Conservation (phyloP, 2,797 vertebrate species). For the Danio choprae region DNA sequence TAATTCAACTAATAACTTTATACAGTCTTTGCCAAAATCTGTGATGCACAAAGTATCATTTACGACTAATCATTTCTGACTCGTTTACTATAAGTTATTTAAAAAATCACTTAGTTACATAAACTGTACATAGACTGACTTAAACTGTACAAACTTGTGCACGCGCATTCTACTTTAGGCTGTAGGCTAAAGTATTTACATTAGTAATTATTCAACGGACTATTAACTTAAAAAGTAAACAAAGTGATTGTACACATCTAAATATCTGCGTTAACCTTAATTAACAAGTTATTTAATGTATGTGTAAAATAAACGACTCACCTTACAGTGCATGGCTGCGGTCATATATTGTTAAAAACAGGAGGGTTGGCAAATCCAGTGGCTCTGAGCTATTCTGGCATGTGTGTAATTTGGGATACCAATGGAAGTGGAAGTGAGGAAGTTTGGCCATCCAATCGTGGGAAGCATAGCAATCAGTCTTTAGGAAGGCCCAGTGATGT, state of each 20-base stretch:
- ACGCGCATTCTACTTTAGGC: not conserved
- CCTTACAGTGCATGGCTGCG: slow-evolving; percentile 13
- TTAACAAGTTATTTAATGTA: not conserved
- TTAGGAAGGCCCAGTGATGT: not conserved
- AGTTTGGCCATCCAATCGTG: slow-evolving; percentile 36
- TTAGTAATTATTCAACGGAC: not conserved
- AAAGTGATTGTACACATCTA: not conserved
- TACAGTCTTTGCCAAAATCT: not conserved
- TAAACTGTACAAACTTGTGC: not conserved
- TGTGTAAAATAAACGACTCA: slow-evolving; percentile 7
- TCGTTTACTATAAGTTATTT: not conserved
- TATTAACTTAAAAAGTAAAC: not conserved
- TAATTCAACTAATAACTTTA: not conserved
- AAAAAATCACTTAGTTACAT: not conserved
- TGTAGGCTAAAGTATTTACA: not conserved
- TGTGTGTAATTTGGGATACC: slow-evolving; percentile 29
- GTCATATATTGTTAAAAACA: not conserved
- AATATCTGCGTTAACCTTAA: not conserved
- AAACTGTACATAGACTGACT: not conserved
- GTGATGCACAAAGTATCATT: not conserved
- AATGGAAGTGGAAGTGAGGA: slow-evolving; percentile 43
- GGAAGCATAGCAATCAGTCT: slow-evolving; percentile 49
- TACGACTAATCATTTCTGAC: not conserved
- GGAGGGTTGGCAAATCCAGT: not conserved
- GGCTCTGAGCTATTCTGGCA: not conserved